Evolutionary conservation across 2,888 invertebrate genomes (phyloP).

Genomic region (Aporophyla nigra): DNA sequence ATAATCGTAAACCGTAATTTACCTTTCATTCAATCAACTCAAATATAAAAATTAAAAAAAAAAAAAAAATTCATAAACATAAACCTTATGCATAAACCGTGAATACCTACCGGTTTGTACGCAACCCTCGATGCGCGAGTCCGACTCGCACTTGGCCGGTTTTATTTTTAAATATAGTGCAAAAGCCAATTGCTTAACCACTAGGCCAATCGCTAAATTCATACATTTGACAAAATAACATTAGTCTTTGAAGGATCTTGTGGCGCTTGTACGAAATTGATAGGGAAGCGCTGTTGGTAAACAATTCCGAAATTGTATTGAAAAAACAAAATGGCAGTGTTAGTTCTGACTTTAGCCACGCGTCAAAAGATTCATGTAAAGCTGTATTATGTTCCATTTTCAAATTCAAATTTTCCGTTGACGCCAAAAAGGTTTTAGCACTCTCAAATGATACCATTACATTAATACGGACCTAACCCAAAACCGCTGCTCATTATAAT

Average conservation of each 20-base stretch:
- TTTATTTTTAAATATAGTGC: too few species aligned
- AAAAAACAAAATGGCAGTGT: background rate
- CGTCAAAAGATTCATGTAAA: background rate
- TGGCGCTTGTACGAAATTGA: too few species aligned
- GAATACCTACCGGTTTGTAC: too few species aligned
- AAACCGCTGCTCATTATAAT: conserved; percentile 55
- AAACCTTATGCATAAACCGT: too few species aligned
- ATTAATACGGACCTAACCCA: conserved; percentile 43
- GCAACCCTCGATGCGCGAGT: too few species aligned
- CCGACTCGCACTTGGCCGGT: too few species aligned
- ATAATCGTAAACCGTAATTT: too few species aligned
- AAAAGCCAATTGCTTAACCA: background rate
- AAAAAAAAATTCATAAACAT: too few species aligned
- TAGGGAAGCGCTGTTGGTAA: background rate
- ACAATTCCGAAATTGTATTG: background rate
- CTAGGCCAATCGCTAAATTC: background rate
- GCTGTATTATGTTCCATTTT: background rate
- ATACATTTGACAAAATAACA: background rate
- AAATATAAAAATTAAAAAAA: too few species aligned
- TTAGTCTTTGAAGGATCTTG: background rate
- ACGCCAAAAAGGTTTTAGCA: conserved; percentile 18
- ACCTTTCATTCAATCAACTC: too few species aligned
- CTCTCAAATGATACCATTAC: conserved; percentile 35
- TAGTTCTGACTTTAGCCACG: background rate
- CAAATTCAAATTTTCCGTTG: conserved; percentile 17